Percentiles rank a stretch among this genome's conserved stretches.
These are phyloP conservation scores for Margaritifera margaritifera DNA, from an alignment of 2,888 invertebrate species.

Conservation along the genomic window DNA sequence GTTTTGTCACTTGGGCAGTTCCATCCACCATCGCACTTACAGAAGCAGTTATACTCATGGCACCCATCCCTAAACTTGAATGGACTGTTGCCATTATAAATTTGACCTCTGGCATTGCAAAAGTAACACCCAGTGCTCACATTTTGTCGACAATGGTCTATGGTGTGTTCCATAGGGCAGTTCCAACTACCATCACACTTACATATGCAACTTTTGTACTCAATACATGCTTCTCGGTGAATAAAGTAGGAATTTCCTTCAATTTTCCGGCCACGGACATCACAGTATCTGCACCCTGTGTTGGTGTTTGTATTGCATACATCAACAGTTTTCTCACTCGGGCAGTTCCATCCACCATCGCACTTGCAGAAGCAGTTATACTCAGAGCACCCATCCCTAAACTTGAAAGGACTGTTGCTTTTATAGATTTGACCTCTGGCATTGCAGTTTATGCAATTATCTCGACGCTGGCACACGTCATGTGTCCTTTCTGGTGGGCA, in stretches of 20 bases:
- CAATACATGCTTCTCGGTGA: constrained; percentile 9
- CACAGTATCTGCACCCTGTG: constrained; percentile 31
- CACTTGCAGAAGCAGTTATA: constrained; percentile 55
- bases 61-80: constrained; percentile 42
- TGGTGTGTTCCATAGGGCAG: constrained; percentile 42
- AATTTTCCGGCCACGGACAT: constrained; percentile 25
- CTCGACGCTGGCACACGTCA: constrained; percentile 29
- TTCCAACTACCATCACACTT: constrained; percentile 47
- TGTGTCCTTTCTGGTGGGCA: constrained; percentile 42
- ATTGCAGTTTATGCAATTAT: background rate
- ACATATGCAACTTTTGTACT: constrained; percentile 23
- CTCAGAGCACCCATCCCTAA: constrained; percentile 44
- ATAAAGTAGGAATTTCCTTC: constrained; percentile 36
- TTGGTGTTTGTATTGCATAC: constrained; percentile 29
- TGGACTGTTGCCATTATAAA: constrained; percentile 31
- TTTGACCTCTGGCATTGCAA: constrained; percentile 40
- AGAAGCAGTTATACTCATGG: constrained; percentile 47
- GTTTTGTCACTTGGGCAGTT: constrained; percentile 43
- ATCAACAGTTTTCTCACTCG: constrained; percentile 35
- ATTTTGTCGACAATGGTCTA: constrained; percentile 43
- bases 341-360: constrained; percentile 53
- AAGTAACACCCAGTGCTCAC: constrained; percentile 42
- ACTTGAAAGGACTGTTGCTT: constrained; percentile 41
- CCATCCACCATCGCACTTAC: constrained; percentile 48
- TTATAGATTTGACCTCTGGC: constrained; percentile 16